Conservation (phyloP, 2,797 vertebrate genomes). For the Dromococcyx pavoninus region DNA sequence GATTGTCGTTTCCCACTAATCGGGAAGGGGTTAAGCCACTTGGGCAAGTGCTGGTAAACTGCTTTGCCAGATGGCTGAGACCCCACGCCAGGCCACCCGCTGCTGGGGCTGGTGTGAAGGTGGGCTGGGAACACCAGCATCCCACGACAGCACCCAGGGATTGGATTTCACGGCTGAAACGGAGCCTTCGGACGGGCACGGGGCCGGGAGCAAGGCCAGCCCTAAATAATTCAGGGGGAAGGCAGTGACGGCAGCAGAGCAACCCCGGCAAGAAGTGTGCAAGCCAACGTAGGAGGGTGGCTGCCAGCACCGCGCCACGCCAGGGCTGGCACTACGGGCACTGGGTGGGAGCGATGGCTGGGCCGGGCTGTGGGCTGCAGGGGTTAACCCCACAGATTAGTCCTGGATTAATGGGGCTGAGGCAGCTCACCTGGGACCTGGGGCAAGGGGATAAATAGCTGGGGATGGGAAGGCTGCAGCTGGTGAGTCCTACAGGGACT, state of each 20-base stretch:
- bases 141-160: background rate
- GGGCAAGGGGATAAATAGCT: too few relatives aligned
- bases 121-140: background rate
- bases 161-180: slow-evolving; percentile 68
- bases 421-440: too few relatives aligned
- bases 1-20: background rate
- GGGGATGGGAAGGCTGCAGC: too few relatives aligned
- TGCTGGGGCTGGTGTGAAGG: background rate
- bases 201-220: background rate
- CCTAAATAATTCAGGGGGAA: slow-evolving; percentile 70
- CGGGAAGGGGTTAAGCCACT: slow-evolving; percentile 1
- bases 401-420: too few relatives aligned
- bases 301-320: too few relatives aligned
- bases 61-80: slow-evolving; percentile 42
- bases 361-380: too few relatives aligned
- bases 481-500: too few relatives aligned
- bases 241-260: background rate
- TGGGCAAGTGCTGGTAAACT: background rate
- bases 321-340: too few relatives aligned
- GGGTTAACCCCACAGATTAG: too few relatives aligned
- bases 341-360: too few relatives aligned
- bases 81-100: background rate
- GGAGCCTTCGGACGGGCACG: background rate
- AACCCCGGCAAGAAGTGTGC: background rate
- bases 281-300: too few relatives aligned